These are phyloP conservation scores for Muscicapa striata DNA, from an alignment of 2,797 vertebrate species.

Conservation along the genomic window DNA sequence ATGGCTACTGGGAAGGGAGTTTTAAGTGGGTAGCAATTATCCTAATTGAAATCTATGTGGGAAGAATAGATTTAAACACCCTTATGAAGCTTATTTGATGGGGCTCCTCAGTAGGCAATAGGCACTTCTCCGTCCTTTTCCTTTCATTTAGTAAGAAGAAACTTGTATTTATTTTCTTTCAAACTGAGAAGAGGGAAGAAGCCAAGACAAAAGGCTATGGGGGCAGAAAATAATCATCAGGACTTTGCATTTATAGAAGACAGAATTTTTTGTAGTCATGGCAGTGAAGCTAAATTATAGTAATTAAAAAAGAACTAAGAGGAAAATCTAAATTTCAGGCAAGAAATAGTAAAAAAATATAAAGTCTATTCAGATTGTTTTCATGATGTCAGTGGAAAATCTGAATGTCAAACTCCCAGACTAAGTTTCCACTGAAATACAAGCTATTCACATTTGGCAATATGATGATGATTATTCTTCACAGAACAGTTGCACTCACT, in stretches of 20 bases:
- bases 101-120: background rate
- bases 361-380: slow-evolving; percentile 17
- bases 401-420: slow-evolving; percentile 13
- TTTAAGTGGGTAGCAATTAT: slow-evolving; percentile 5
- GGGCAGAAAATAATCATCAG: background rate
- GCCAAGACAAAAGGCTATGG: background rate
- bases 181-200: background rate
- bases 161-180: background rate
- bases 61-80: slow-evolving; percentile 16
- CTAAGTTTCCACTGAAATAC: slow-evolving; percentile 31
- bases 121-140: background rate
- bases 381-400: slow-evolving; percentile 53
- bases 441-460: slow-evolving; percentile 24
- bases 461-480: slow-evolving; percentile 9
- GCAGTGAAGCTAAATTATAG: background rate
- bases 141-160: background rate
- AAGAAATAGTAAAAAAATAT: background rate
- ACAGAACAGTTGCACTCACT: background rate
- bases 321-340: background rate
- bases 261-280: background rate
- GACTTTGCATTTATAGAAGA: background rate
- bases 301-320: background rate
- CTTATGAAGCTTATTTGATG: background rate
- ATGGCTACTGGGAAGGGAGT: background rate
- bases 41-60: background rate